Evolutionary conservation across 2,113 vertebrate genomes (phyloP).

Genomic region (Colistium nudipinnis): DNA sequence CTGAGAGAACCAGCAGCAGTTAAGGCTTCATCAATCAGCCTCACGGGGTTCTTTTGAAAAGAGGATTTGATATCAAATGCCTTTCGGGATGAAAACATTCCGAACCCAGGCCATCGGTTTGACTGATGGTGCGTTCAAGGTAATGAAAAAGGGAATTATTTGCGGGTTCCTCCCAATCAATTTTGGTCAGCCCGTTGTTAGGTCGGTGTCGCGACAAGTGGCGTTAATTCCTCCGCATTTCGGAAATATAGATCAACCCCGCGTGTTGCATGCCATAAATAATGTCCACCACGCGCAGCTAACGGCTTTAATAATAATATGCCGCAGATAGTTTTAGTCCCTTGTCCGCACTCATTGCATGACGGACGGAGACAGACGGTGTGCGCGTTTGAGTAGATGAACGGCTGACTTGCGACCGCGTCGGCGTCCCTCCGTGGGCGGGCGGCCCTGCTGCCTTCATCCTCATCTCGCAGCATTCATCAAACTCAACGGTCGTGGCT

Average conservation of each 20-base stretch:
- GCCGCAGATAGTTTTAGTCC: not conserved
- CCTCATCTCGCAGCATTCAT: conserved; percentile 44
- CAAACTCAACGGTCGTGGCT: conserved; percentile 22
- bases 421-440: not conserved
- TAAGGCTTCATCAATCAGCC: conserved; percentile 31
- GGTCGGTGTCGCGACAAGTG: conserved; percentile 21
- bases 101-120: conserved; percentile 27
- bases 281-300: not conserved
- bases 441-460: not conserved
- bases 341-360: not conserved
- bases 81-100: conserved; percentile 35
- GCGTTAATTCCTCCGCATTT: conserved; percentile 14
- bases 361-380: not conserved
- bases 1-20: conserved; percentile 6
- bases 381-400: too few relatives aligned
- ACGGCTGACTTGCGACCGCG: not conserved
- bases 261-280: conserved; percentile 26
- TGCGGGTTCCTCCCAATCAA: not conserved
- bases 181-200: conserved; percentile 9
- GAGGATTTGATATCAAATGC: conserved; percentile 17
- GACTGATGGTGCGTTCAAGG: conserved; percentile 47
- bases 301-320: conserved; percentile 35
- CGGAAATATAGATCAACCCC: conserved; percentile 22
- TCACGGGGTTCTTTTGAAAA: conserved; percentile 24
- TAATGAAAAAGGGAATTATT: conserved; percentile 39